phyloP scores from a whole-genome alignment of 2,113 vertebrate genomes.

The Chascanopsetta lugubris region DNA sequence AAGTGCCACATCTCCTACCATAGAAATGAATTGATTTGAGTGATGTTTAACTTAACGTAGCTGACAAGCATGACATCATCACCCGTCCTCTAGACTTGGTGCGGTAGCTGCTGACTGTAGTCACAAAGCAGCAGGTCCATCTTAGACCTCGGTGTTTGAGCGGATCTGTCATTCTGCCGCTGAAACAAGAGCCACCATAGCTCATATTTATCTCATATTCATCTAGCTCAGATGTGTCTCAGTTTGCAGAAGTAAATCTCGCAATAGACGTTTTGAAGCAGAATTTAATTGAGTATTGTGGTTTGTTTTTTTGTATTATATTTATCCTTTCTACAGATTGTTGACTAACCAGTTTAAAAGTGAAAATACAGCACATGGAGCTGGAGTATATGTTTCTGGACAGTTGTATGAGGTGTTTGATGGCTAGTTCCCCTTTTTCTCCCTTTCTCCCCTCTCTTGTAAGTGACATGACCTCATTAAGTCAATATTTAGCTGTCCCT shows the following conservation, averaged over 20 bases:
- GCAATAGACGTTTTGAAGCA: no score
- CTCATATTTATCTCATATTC: not conserved
- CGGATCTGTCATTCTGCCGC: not conserved
- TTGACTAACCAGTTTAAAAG: not conserved
- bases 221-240: not conserved
- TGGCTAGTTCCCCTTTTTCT: not conserved
- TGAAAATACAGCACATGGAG: not conserved
- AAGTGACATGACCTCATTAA: slow-evolving; percentile 12
- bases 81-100: not conserved
- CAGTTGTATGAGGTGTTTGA: not conserved
- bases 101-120: not conserved
- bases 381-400: not conserved
- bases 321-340: not conserved
- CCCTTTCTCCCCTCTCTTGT: not conserved
- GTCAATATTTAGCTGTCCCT: slow-evolving; percentile 46
- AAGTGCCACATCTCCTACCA: not conserved
- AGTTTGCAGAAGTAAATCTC: no score
- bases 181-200: not conserved
- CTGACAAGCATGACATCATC: slow-evolving; percentile 21
- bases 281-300: no score
- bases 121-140: slow-evolving; percentile 14
- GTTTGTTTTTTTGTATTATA: not conserved
- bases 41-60: not conserved
- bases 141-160: no score
- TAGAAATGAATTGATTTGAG: no score